Conservation (phyloP, 2,888 invertebrate genomes). For the Leptopterna dolabrata region DNA sequence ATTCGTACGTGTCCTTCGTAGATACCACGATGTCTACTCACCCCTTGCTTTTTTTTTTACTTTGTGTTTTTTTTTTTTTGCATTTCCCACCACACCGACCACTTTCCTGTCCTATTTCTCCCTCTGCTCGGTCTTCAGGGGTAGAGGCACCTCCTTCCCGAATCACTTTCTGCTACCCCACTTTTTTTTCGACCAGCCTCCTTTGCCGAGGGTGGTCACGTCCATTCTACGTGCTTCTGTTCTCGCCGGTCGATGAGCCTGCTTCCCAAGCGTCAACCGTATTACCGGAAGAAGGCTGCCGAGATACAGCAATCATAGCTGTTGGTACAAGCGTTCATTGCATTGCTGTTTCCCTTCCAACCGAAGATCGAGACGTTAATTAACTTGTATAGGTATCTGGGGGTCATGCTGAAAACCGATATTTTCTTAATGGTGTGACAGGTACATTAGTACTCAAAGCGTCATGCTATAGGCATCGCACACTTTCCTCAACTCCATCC, state of each 20-base stretch:
- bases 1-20: constrained; percentile 28
- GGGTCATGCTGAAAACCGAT: too few relatives aligned
- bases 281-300: neutral
- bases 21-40: constrained; percentile 2
- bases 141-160: neutral
- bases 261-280: neutral
- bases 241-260: neutral
- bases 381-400: too few relatives aligned
- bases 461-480: too few relatives aligned
- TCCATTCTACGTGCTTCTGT: neutral
- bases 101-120: neutral
- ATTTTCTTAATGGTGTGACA: too few relatives aligned
- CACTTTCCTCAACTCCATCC: too few relatives aligned
- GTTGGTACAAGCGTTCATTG: neutral
- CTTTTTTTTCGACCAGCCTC: neutral
- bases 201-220: neutral
- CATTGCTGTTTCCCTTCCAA: neutral
- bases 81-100: neutral
- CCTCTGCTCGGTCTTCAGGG: neutral
- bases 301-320: neutral
- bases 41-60: neutral
- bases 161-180: neutral
- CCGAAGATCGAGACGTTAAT: too few relatives aligned
- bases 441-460: too few relatives aligned
- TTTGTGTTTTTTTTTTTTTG: neutral